Evolutionary conservation across 2,888 invertebrate species (phyloP).

Genomic region (Drosophila greeni): DNA sequence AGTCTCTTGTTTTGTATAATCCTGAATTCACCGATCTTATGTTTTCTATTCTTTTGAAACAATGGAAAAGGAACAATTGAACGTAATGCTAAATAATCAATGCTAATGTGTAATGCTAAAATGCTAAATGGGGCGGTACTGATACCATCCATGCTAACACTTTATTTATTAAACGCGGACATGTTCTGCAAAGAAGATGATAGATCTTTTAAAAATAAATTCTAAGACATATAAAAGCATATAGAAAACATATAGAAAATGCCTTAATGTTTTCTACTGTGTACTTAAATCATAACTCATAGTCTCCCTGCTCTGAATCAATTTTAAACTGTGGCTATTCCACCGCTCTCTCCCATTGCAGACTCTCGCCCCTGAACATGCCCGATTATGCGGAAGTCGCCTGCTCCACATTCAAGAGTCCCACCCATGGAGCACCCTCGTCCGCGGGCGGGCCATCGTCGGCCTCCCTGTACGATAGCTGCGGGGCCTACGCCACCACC

Average conservation of each 20-base stretch:
- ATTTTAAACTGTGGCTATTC: slow-evolving; percentile 32
- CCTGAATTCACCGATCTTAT: too few relatives aligned
- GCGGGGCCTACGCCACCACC: slow-evolving; percentile 79
- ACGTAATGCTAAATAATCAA: too few relatives aligned
- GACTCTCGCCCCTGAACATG: slow-evolving; percentile 79
- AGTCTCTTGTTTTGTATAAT: too few relatives aligned
- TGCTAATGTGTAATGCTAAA: too few relatives aligned
- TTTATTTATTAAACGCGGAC: too few relatives aligned
- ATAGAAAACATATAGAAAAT: background rate
- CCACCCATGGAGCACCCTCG: slow-evolving; percentile 63
- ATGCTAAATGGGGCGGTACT: too few relatives aligned
- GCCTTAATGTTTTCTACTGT: background rate
- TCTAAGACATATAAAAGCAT: background rate
- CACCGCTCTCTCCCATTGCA: slow-evolving; percentile 43
- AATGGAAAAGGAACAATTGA: too few relatives aligned
- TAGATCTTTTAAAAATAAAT: background rate
- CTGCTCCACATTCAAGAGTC: slow-evolving; percentile 79
- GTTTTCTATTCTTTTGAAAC: too few relatives aligned
- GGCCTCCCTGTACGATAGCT: slow-evolving; percentile 78
- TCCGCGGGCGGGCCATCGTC: slow-evolving; percentile 47
- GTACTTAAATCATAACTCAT: background rate
- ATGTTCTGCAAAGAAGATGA: too few relatives aligned
- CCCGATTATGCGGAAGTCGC: slow-evolving; percentile 80
- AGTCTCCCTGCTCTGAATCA: slow-evolving; percentile 8
- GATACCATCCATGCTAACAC: too few relatives aligned